Base-by-base conservation (phyloP, 2,888 invertebrate species). In the Pachycephus smyrnensis region DNA sequence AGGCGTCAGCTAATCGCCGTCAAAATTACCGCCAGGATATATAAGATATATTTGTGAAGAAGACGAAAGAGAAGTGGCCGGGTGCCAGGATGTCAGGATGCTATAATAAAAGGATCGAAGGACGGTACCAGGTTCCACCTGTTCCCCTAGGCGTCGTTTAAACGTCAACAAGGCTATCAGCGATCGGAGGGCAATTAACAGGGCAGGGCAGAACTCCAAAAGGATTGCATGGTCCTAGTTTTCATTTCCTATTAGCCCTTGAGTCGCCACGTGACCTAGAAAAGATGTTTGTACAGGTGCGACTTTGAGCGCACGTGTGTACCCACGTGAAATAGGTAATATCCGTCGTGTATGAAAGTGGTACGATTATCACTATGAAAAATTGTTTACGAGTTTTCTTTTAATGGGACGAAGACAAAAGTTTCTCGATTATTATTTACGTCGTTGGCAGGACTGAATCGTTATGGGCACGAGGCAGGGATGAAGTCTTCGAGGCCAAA, bases 181-280 rank as follows among this genome's bases (percentile, higher is more conserved):
- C 69, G 69, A 69, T 69, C 69, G 6, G 32, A 69, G 15, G 31
- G 69, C 69, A 69, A 69, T 69, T 69, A 11, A 9, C 69, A 30
- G 69, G 12, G 30, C 69, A 30, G 69, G 37, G 4, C 37, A 4
- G 15, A 40, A 40, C 4, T 12, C 30, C 69, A 30, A 69, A 69
- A 69, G 69, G 69, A 32, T 69, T 69, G 69, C 30, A 15, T 9
- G 69, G 0, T 32, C 15, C 69, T 69, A 30, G 30, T 69, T 69
- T 69, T n/a, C 69, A 69, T 69, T 69, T 69, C 69, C 69, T 6
- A 69, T 69, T 69, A 69, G n/a, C 69, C 69, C 69, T 69, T n/a
- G 15, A 69, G 69, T 30, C 31, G 69, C 32, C 69, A 69, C 69
- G 69, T 69, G 69, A 69, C 69, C 69, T 6, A 69, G 69, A 69